Conservation (phyloP, 2,888 invertebrate genomes). For the Noctua comes region DNA sequence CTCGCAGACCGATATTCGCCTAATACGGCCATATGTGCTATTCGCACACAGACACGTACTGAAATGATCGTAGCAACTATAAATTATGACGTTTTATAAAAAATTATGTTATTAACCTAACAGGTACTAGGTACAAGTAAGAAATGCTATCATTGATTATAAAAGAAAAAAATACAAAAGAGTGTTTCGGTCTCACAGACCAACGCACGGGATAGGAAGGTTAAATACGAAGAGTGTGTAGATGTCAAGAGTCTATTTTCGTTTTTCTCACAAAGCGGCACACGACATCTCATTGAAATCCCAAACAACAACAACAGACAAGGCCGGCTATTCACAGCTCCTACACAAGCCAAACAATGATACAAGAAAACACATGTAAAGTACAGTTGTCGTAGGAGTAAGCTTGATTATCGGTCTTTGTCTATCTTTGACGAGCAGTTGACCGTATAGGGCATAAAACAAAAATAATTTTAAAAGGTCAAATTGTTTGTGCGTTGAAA, state of each 20-base stretch:
- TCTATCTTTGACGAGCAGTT: neutral
- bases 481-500: slow-evolving; percentile 32
- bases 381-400: neutral
- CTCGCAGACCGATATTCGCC: neutral
- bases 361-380: slow-evolving; percentile 1
- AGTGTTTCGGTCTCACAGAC: too few relatives aligned
- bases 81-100: neutral
- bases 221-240: too few relatives aligned
- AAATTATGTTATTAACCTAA: too few relatives aligned
- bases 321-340: neutral
- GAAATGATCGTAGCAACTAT: neutral
- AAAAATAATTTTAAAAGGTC: slow-evolving; percentile 55
- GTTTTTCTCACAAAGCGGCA: neutral
- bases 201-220: neutral
- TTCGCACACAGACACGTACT: neutral
- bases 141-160: neutral
- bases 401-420: neutral
- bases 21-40: neutral
- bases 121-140: neutral
- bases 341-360: slow-evolving; percentile 2
- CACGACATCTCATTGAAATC: slow-evolving; percentile 10
- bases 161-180: neutral
- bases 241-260: neutral
- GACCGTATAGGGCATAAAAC: slow-evolving; percentile 8
- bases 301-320: too few relatives aligned